Conservation (phyloP, 2,113 vertebrate species). For the Thunnus maccoyii region DNA sequence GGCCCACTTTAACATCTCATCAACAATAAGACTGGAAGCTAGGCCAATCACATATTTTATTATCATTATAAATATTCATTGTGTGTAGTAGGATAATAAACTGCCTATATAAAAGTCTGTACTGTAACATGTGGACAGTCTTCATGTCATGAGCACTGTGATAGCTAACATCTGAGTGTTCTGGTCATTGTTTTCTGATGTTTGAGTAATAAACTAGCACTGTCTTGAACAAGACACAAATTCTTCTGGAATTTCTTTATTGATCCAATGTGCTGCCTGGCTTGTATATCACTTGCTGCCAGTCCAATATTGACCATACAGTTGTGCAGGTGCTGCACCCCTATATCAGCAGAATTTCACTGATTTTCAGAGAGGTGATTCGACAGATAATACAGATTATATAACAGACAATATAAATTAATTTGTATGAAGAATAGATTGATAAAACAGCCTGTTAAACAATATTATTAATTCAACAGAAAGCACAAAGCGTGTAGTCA, state of each 20-base stretch:
- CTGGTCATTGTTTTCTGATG: constrained; percentile 10
- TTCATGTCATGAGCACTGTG: neutral
- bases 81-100: neutral
- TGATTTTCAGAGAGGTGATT: too few species aligned
- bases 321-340: neutral
- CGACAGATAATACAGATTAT: too few species aligned
- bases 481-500: too few species aligned
- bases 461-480: too few species aligned
- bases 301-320: neutral
- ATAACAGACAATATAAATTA: too few species aligned
- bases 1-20: neutral
- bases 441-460: too few species aligned
- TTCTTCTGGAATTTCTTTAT: neutral
- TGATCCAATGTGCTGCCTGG: neutral
- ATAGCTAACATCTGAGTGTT: neutral
- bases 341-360: too few species aligned
- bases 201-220: neutral
- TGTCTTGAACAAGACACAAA: neutral
- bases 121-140: too few species aligned
- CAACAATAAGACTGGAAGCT: neutral
- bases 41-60: neutral
- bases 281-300: neutral
- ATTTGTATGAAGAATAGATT: too few species aligned
- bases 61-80: constrained; percentile 3
- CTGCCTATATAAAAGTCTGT: neutral